Evolutionary conservation across 2,113 vertebrate genomes (phyloP).

Genomic region (Oryzias curvinotus): DNA sequence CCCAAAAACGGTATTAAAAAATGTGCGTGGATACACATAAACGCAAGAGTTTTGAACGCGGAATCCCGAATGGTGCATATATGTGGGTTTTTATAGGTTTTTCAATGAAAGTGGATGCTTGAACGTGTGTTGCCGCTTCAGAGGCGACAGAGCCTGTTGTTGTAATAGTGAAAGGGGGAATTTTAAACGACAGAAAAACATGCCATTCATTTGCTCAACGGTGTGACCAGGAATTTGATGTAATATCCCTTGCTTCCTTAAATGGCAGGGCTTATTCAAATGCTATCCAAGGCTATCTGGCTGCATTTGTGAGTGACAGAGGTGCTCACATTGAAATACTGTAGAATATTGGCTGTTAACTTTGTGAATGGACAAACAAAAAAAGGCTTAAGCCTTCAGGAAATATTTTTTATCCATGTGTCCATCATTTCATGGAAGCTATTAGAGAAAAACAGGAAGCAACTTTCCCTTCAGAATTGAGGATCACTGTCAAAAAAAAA

Average conservation of each 20-base stretch:
- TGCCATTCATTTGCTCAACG: too few relatives aligned
- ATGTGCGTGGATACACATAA: too few relatives aligned
- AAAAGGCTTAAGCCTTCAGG: conserved; percentile 16
- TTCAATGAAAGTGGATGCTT: too few relatives aligned
- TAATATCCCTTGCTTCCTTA: conserved; percentile 15
- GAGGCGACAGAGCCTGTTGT: too few relatives aligned
- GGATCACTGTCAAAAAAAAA: conserved; percentile 41
- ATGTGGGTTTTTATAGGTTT: too few relatives aligned
- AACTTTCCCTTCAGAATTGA: conserved; percentile 25
- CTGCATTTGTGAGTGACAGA: conserved; percentile 48
- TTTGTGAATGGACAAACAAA: conserved; percentile 47
- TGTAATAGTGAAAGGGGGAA: neutral
- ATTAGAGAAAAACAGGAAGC: conserved; percentile 20
- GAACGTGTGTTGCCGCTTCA: too few relatives aligned
- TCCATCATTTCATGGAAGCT: conserved; percentile 51
- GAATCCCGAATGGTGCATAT: too few relatives aligned
- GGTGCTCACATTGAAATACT: conserved; percentile 37
- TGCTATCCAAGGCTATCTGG: conserved; percentile 14
- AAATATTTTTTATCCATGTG: conserved; percentile 34
- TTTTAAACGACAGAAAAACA: neutral
- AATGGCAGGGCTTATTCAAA: conserved; percentile 46
- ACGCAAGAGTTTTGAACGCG: too few relatives aligned
- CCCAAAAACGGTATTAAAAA: too few relatives aligned
- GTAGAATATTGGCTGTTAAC: conserved; percentile 33
- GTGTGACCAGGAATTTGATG: conserved; percentile 20